phyloP scores from a whole-genome alignment of 2,113 vertebrate species.

The Burhinus bistriatus region DNA sequence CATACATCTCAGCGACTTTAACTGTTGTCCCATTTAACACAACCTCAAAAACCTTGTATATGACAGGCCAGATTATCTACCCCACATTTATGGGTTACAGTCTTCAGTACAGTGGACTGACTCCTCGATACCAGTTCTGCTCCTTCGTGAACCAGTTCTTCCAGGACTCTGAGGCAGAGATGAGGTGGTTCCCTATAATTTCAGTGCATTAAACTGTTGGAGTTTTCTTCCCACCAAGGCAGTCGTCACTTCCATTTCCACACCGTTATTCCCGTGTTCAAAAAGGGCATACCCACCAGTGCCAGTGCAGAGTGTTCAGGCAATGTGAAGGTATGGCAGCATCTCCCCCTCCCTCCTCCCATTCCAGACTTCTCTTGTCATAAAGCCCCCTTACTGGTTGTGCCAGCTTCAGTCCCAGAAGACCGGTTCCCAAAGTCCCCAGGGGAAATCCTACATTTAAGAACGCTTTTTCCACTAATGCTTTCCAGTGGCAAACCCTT shows the following conservation, averaged over 20 bases:
- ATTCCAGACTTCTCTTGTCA: not conserved
- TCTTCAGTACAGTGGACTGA: not conserved
- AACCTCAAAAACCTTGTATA: not conserved
- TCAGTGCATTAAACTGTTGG: not conserved
- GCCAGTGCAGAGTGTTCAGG: not conserved
- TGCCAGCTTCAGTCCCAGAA: not conserved
- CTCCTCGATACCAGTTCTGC: not conserved
- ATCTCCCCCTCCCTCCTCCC: not conserved
- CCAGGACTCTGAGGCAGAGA: not conserved
- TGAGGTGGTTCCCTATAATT: not conserved
- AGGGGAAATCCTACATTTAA: not conserved
- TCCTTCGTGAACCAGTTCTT: not conserved
- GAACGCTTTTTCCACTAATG: not conserved
- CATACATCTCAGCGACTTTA: not conserved
- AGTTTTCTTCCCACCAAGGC: not conserved
- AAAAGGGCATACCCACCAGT: not conserved
- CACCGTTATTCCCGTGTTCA: not conserved
- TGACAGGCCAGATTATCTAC: not conserved
- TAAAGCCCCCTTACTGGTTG: not conserved
- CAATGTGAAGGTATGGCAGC: not conserved
- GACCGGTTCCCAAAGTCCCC: not conserved
- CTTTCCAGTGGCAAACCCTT: not conserved
- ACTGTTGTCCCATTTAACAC: not conserved
- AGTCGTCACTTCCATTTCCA: not conserved
- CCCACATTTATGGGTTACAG: not conserved